Conservation (phyloP, 2,888 invertebrate genomes). For the Drosophila macrothrix region DNA sequence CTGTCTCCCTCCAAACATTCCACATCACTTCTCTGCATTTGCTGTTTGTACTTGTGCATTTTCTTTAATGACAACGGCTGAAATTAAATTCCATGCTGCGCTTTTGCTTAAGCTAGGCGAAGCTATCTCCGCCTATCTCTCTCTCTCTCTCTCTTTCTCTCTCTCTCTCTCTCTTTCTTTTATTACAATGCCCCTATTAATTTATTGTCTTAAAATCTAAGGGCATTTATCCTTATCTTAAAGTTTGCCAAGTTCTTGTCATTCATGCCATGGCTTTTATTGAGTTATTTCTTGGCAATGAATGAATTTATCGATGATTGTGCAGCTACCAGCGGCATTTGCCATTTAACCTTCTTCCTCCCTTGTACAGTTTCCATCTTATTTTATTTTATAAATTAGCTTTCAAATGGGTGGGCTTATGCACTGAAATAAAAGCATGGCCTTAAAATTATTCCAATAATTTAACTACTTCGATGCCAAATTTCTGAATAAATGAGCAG, state of each 20-base stretch:
- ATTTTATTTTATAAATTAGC: slow-evolving; percentile 63
- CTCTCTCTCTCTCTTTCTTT: neutral
- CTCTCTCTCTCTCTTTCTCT: too few species aligned
- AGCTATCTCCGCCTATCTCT: accelerated
- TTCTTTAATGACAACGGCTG: slow-evolving; percentile 56
- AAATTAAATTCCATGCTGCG: slow-evolving; percentile 67
- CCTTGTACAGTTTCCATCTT: neutral
- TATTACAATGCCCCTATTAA: slow-evolving; percentile 43
- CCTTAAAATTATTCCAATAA: slow-evolving; percentile 41
- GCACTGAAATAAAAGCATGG: slow-evolving; percentile 35
- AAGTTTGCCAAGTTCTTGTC: slow-evolving; percentile 79
- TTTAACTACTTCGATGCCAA: slow-evolving; percentile 35
- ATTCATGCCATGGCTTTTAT: slow-evolving; percentile 64
- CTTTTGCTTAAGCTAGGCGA: slow-evolving; percentile 15
- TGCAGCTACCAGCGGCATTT: slow-evolving; percentile 45
- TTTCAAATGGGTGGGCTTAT: slow-evolving; percentile 43
- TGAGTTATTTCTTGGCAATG: slow-evolving; percentile 71
- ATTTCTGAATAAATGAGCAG: slow-evolving; percentile 46
- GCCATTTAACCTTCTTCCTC: slow-evolving; percentile 13
- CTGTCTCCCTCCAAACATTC: neutral
- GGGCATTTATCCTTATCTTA: slow-evolving; percentile 64
- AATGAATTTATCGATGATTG: slow-evolving; percentile 55
- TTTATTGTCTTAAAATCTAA: slow-evolving; percentile 69
- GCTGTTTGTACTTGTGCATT: slow-evolving; percentile 39
- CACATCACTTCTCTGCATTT: neutral